These are phyloP conservation scores for Eristalis intricaria DNA, from an alignment of 2,888 invertebrate genomes.

Conservation along the genomic window DNA sequence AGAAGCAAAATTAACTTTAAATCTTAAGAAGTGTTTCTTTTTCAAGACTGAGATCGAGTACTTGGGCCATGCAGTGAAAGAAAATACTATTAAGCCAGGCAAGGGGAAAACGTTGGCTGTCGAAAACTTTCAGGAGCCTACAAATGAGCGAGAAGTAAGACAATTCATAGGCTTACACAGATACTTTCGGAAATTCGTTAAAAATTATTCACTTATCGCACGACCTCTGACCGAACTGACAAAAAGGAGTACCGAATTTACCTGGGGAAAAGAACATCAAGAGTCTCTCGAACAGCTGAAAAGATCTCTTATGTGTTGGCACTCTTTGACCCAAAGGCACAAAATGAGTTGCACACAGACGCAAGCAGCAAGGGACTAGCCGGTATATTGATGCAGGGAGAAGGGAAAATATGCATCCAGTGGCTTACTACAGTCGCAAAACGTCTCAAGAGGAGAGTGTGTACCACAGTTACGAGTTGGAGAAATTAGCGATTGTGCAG, in stretches of 20 bases:
- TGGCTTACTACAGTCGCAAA: constrained; percentile 1
- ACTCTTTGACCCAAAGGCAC: background rate
- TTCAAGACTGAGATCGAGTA: constrained; percentile 34
- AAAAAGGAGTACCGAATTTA: background rate
- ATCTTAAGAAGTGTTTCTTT: constrained; percentile 32
- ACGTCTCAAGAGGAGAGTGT: too few species aligned
- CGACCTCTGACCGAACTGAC: too few species aligned
- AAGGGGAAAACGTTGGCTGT: constrained; percentile 73
- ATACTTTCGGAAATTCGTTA: constrained; percentile 75
- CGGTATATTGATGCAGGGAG: background rate
- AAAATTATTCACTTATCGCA: too few species aligned
- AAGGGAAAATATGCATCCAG: background rate
- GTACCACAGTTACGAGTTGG: background rate
- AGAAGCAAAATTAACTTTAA: constrained; percentile 18
- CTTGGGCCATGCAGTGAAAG: constrained; percentile 62
- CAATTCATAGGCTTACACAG: constrained; percentile 75
- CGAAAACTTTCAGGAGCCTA: constrained; percentile 40
- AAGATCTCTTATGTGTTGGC: background rate
- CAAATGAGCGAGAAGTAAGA: too few species aligned
- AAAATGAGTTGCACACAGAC: constrained; percentile 39
- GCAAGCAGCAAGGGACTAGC: constrained; percentile 1
- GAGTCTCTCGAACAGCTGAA: constrained; percentile 5
- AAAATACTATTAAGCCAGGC: constrained; percentile 73
- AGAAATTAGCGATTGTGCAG: background rate
- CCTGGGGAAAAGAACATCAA: background rate